Evolutionary conservation across 1,140 invertebrate genomes (phyloP).

Genomic region (Camponotus floridanus): DNA sequence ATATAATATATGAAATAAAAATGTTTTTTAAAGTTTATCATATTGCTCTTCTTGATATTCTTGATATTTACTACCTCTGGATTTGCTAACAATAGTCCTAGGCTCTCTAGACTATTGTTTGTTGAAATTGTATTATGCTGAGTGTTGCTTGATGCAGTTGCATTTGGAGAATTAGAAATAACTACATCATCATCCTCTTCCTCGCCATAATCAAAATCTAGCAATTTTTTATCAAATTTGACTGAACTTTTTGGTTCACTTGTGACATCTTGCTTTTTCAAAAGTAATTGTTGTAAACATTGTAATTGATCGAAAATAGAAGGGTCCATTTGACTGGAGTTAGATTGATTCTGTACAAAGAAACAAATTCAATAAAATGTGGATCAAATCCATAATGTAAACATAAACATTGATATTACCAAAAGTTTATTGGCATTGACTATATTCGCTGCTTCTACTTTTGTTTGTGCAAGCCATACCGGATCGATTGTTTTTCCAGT

Average conservation of each 20-base stretch:
- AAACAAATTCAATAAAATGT: slow-evolving; percentile 18
- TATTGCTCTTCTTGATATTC: slow-evolving; percentile 15
- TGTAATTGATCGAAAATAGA: slow-evolving; percentile 87
- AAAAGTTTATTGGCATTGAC: slow-evolving; percentile 82
- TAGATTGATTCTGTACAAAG: slow-evolving; percentile 79
- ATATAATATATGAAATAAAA: not conserved
- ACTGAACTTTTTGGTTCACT: slow-evolving; percentile 85
- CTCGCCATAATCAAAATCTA: slow-evolving; percentile 95
- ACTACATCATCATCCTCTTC: slow-evolving; percentile 91
- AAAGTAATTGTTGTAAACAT: slow-evolving; percentile 87
- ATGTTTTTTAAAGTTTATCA: not conserved
- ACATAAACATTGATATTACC: slow-evolving; percentile 62
- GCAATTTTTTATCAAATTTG: slow-evolving; percentile 91
- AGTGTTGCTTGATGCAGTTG: slow-evolving; percentile 69
- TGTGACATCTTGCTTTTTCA: slow-evolving; percentile 85
- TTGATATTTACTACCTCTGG: slow-evolving; percentile 77
- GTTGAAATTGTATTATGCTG: slow-evolving; percentile 79
- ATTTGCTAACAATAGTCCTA: slow-evolving; percentile 83
- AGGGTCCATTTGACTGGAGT: slow-evolving; percentile 81
- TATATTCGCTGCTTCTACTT: slow-evolving; percentile 84
- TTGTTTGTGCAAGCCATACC: slow-evolving; percentile 84
- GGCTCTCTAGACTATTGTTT: slow-evolving; percentile 82
- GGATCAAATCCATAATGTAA: not conserved
- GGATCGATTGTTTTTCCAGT: slow-evolving; percentile 84
- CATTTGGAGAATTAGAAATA: slow-evolving; percentile 80